Conservation (phyloP, 2,888 invertebrate species). For the Cheiracanthium punctorium region DNA sequence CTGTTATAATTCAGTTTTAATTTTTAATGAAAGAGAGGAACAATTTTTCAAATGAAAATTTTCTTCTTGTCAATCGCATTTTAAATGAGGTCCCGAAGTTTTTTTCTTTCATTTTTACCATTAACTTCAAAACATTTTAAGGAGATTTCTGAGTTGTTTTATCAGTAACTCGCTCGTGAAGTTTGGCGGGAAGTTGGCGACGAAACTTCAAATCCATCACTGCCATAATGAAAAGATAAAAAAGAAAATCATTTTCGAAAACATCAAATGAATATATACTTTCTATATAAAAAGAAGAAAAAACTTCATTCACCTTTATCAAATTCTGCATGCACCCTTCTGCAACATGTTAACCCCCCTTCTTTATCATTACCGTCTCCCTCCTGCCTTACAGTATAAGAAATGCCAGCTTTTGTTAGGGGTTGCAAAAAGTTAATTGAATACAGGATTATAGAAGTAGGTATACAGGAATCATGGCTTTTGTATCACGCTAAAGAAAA, state of each 20-base stretch:
- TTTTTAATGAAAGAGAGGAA: no score
- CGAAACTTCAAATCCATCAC: not conserved
- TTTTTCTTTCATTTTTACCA: no score
- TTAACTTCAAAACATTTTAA: no score
- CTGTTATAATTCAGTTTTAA: no score
- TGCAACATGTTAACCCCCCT: slow-evolving; percentile 58
- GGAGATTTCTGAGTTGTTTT: no score
- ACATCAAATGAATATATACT: not conserved
- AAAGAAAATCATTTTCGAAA: not conserved
- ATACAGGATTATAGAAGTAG: slow-evolving; percentile 67
- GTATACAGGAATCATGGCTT: slow-evolving; percentile 54
- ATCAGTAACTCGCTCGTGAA: no score
- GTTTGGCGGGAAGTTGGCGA: not conserved
- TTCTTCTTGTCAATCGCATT: no score
- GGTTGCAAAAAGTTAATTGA: slow-evolving; percentile 68
- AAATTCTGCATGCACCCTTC: slow-evolving; percentile 40
- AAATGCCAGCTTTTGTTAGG: slow-evolving; percentile 46
- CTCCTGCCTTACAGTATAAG: slow-evolving; percentile 35
- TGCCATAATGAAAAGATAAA: not conserved
- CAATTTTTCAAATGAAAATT: no score
- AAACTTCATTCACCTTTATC: slow-evolving; percentile 22
- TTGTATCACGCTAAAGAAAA: slow-evolving; percentile 57
- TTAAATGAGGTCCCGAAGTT: no score
- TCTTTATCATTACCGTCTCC: slow-evolving; percentile 43
- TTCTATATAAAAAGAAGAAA: slow-evolving; percentile 10